Percentiles rank a stretch among this genome's conserved stretches.
These are phyloP conservation scores for Piaya cayana DNA, from an alignment of 2,113 vertebrate species.

Conservation along the genomic window DNA sequence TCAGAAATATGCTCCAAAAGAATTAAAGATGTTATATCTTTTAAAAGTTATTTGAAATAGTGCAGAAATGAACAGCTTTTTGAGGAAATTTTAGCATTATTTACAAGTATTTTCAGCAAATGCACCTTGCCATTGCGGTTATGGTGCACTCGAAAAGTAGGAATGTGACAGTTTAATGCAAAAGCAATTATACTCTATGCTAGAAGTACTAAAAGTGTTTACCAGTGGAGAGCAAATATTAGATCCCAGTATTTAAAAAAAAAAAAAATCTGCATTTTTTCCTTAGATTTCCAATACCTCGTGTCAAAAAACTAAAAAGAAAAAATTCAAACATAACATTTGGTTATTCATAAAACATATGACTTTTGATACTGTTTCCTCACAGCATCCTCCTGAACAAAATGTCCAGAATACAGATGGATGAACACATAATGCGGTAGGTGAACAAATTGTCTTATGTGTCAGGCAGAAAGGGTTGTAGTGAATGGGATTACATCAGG, in stretches of 20 bases:
- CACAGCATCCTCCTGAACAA: no score
- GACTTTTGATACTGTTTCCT: no score
- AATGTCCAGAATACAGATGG: no score
- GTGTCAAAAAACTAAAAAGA: not conserved
- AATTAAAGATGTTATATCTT: not conserved
- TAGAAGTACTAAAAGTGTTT: not conserved
- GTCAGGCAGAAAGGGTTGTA: no score
- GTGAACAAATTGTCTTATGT: no score
- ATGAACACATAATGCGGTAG: no score
- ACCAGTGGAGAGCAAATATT: not conserved
- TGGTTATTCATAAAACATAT: not conserved
- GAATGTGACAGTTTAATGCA: slow-evolving; percentile 41
- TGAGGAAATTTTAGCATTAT: not conserved
- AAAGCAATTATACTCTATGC: not conserved
- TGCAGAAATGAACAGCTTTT: not conserved
- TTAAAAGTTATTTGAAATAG: not conserved
- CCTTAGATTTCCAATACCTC: not conserved
- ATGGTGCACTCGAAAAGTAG: not conserved
- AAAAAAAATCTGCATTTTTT: not conserved
- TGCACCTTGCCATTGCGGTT: not conserved
- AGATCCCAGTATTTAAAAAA: not conserved
- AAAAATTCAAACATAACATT: not conserved
- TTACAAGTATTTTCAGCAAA: slow-evolving; percentile 14
- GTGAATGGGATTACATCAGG: no score
- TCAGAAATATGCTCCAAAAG: not conserved